Evolutionary conservation across 2,797 vertebrate genomes (phyloP).

Genomic region (Gephyroberyx darwinii): DNA sequence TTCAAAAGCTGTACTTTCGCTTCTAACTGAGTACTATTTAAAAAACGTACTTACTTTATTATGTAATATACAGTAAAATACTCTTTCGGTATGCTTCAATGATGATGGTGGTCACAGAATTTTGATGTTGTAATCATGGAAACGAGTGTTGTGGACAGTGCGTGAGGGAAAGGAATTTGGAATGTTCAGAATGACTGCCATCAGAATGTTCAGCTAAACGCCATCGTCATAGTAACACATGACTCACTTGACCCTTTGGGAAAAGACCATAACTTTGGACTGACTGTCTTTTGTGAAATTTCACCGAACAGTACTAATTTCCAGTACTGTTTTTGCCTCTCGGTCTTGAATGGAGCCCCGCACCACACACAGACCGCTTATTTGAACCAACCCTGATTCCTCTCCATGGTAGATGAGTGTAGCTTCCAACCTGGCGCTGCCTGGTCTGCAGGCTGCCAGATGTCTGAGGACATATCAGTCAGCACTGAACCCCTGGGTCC

Average conservation of each 20-base stretch:
- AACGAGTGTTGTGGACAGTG: too few species aligned
- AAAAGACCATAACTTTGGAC: not conserved
- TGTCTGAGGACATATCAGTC: slow-evolving; percentile 67
- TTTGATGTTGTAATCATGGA: too few species aligned
- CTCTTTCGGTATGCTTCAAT: too few species aligned
- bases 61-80: too few species aligned
- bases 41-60: too few species aligned
- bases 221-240: too few species aligned
- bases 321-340: slow-evolving; percentile 29
- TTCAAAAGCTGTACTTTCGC: not conserved
- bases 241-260: too few species aligned
- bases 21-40: not conserved
- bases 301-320: not conserved
- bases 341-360: slow-evolving; percentile 35
- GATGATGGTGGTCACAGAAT: too few species aligned
- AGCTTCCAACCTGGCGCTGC: slow-evolving; percentile 30
- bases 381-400: not conserved
- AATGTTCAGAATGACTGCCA: too few species aligned
- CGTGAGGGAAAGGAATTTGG: too few species aligned
- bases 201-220: too few species aligned
- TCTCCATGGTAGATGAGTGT: slow-evolving; percentile 1
- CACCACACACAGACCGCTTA: not conserved
- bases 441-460: slow-evolving; percentile 48
- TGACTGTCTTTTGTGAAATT: not conserved
- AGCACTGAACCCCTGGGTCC: slow-evolving; percentile 30